Evolutionary conservation across 2,888 invertebrate genomes (phyloP), one percentile per base, ranked within the genome.

Genomic region (Sthenelais limicola): DNA sequence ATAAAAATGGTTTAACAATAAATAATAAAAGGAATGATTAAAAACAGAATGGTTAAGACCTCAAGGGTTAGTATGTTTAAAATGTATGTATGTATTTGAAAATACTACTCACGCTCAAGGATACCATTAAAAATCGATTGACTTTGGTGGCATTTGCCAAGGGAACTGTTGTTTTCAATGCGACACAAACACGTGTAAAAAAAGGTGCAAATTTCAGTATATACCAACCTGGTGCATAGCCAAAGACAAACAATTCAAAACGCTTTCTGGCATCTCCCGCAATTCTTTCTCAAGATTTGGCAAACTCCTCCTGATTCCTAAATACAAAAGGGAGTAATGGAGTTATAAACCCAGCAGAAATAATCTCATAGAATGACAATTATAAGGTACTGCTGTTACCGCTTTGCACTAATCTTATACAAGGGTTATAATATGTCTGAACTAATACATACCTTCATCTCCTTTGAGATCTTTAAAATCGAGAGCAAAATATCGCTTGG

Each of bases 141-240:
- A n/a, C n/a, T n/a, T n/a, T n/a, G n/a, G n/a, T n/a, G n/a, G n/a
- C n/a, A n/a, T n/a, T n/a, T n/a, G n/a, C n/a, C n/a, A n/a, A n/a
- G n/a, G n/a, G n/a, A n/a, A n/a, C n/a, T n/a, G n/a, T n/a, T n/a
- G n/a, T n/a, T n/a, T n/a, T n/a, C 15, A 52, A 52, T n/a, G n/a
- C n/a, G n/a, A n/a, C n/a, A n/a, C n/a, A n/a, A n/a, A n/a, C n/a
- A n/a, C n/a, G n/a, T n/a, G n/a, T n/a, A n/a, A n/a, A n/a, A n/a
- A n/a, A n/a, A n/a, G n/a, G n/a, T n/a, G n/a, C n/a, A n/a, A n/a
- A n/a, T n/a, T n/a, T n/a, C n/a, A n/a, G n/a, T n/a, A n/a, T n/a
- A n/a, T n/a, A n/a, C n/a, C n/a, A 70, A 92, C 92, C 90, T 94
- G 92, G 89, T 95, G 93, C 89, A 95, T 92, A 67, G 94, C 94